These are phyloP conservation scores for Euwallacea similis DNA, from an alignment of 1,140 invertebrate genomes.

Conservation along the genomic window DNA sequence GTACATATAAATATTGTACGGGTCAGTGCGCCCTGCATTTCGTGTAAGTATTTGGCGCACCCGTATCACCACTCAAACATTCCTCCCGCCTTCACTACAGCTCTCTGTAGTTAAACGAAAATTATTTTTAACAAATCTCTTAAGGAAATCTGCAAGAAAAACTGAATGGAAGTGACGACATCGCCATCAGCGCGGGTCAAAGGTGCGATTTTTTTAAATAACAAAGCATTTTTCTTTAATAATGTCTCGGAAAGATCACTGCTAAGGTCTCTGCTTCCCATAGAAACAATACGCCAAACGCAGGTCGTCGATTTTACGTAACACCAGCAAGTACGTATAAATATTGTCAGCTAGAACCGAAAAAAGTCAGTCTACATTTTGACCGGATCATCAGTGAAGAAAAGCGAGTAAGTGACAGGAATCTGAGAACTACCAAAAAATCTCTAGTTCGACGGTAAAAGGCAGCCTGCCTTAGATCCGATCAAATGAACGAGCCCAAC, in stretches of 20 bases:
- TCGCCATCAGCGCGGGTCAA: slow-evolving; percentile 23
- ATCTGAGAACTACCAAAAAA: background rate
- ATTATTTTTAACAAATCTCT: too few species aligned
- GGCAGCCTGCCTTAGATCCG: too few species aligned
- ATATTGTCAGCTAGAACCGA: too few species aligned
- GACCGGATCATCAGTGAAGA: background rate
- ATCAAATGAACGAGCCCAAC: slow-evolving; percentile 63
- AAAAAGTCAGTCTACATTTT: too few species aligned
- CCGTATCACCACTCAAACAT: slow-evolving; percentile 27
- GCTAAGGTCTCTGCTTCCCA: slow-evolving; percentile 3
- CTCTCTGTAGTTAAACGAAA: too few species aligned
- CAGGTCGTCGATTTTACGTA: too few species aligned
- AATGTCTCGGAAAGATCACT: slow-evolving; percentile 11
- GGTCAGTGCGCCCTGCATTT: slow-evolving; percentile 39
- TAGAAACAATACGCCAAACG: too few species aligned
- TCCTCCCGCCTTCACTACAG: too few species aligned
- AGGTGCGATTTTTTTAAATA: slow-evolving; percentile 37
- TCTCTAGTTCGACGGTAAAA: background rate
- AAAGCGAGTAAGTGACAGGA: background rate
- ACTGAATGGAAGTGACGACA: slow-evolving; percentile 12
- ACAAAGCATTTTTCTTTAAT: slow-evolving; percentile 35
- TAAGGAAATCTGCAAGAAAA: background rate
- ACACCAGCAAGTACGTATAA: too few species aligned
- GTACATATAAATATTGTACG: slow-evolving; percentile 42
- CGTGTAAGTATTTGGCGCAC: too few species aligned